A percentile compares a stretch with the other conserved stretches of the same genome.
These are phyloP conservation scores for Dolichallabes microphthalmus DNA, from an alignment of 2,113 vertebrate genomes.

Conservation along the genomic window DNA sequence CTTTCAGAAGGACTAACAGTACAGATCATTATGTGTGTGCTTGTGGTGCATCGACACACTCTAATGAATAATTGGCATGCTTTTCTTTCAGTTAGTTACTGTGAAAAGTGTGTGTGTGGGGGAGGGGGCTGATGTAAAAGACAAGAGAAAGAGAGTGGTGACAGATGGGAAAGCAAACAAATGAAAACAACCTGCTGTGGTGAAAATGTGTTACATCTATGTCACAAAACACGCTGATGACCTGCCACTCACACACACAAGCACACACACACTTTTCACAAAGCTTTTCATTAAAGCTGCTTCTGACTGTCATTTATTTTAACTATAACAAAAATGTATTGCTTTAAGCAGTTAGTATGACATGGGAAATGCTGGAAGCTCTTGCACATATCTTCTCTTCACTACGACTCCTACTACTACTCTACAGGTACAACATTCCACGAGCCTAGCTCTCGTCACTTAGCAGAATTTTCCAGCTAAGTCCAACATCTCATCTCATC, in stretches of 20 bases:
- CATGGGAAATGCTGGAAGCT: too few species aligned
- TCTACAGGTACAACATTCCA: too few species aligned
- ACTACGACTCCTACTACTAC: too few species aligned
- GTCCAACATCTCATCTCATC: too few species aligned
- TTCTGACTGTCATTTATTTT: background rate
- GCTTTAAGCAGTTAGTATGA: background rate
- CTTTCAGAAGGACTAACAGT: background rate
- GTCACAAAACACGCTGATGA: background rate
- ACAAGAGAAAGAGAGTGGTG: background rate
- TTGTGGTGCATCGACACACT: background rate
- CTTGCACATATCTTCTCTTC: too few species aligned
- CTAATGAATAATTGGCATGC: background rate
- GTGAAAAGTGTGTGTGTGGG: background rate
- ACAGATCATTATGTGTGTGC: background rate
- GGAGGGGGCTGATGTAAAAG: background rate
- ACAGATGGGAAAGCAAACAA: background rate
- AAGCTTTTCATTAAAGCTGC: background rate
- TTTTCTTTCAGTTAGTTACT: background rate
- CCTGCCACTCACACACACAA: background rate
- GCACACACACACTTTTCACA: background rate
- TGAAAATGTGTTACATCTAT: background rate
- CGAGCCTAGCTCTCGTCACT: too few species aligned
- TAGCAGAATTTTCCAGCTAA: too few species aligned
- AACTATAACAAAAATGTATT: background rate
- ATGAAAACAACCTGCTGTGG: background rate